These are phyloP conservation scores for Coregonus sp. DNA, from an alignment of 2,797 vertebrate genomes.

Conservation along the genomic window DNA sequence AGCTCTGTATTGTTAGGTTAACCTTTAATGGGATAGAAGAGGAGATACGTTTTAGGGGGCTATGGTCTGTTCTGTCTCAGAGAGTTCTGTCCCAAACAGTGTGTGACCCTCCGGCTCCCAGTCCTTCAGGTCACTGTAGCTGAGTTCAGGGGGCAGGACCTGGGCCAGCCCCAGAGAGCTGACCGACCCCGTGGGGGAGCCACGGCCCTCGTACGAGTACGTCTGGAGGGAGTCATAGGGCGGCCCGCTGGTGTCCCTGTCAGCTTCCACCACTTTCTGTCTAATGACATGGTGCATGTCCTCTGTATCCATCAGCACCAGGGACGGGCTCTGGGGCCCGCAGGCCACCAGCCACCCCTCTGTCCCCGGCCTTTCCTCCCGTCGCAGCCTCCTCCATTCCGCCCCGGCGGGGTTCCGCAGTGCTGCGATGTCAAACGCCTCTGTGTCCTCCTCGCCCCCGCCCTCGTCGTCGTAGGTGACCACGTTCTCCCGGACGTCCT, in stretches of 20 bases:
- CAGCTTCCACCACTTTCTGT: conserved; percentile 83
- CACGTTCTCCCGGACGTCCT: conserved; percentile 91
- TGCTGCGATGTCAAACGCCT: conserved; percentile 90
- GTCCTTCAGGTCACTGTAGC: conserved; percentile 84
- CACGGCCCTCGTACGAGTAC: conserved; percentile 89
- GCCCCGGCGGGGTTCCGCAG: conserved; percentile 85
- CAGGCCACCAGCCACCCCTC: conserved; percentile 37
- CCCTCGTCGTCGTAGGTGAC: conserved; percentile 93
- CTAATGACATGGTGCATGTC: conserved; percentile 86
- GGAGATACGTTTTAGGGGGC: conserved; percentile 9
- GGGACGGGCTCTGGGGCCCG: conserved; percentile 68
- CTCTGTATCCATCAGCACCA: conserved; percentile 75
- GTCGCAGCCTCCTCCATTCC: conserved; percentile 73
- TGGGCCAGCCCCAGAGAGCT: conserved; percentile 86
- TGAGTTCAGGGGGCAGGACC: conserved; percentile 82
- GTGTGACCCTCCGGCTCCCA: conserved; percentile 85
- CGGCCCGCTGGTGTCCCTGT: conserved; percentile 83
- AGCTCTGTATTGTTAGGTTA: background rate
- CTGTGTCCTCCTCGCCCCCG: conserved; percentile 90
- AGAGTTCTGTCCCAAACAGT: conserved; percentile 74
- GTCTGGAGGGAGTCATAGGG: conserved; percentile 93
- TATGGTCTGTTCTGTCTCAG: conserved; percentile 80
- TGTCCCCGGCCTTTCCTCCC: conserved; percentile 29
- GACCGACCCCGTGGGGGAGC: conserved; percentile 87
- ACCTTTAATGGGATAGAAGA: background rate